phyloP scores from a whole-genome alignment of 2,888 invertebrate genomes.

The Crioceris asparagi region DNA sequence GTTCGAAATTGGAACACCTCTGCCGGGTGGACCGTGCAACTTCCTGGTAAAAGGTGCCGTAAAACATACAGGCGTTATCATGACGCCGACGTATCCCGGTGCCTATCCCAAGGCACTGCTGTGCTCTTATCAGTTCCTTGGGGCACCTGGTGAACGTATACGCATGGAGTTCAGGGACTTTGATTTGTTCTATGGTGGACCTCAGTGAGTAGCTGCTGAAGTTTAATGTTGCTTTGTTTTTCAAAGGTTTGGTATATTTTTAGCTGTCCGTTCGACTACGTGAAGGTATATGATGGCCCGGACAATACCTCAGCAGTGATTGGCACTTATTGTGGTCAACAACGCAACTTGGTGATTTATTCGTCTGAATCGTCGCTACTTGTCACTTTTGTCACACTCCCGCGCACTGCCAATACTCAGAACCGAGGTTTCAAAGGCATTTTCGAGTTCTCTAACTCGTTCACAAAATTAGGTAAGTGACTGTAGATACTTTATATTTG shows the following conservation, averaged over 20 bases:
- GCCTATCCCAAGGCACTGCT: slow-evolving; percentile 94
- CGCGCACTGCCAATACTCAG: slow-evolving; percentile 86
- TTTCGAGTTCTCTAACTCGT: slow-evolving; percentile 97
- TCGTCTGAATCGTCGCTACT: slow-evolving; percentile 85
- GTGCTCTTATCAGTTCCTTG: slow-evolving; percentile 90
- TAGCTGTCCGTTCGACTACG: slow-evolving; percentile 98
- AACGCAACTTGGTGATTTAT: slow-evolving; percentile 90
- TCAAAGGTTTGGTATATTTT: slow-evolving; percentile 22
- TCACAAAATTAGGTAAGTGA: slow-evolving; percentile 88
- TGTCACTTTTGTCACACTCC: slow-evolving; percentile 84
- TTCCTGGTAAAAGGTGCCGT: slow-evolving; percentile 68
- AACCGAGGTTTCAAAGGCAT: slow-evolving; percentile 98
- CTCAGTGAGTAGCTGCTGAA: slow-evolving; percentile 69
- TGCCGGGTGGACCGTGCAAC: slow-evolving; percentile 72
- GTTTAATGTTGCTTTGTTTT: slow-evolving; percentile 28
- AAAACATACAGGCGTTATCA: slow-evolving; percentile 71
- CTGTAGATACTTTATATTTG: not conserved
- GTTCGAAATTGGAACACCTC: slow-evolving; percentile 84
- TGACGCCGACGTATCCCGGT: slow-evolving; percentile 98
- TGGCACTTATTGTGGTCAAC: slow-evolving; percentile 95
- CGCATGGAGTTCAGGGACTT: slow-evolving; percentile 95
- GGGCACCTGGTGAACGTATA: slow-evolving; percentile 80
- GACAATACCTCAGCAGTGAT: slow-evolving; percentile 82
- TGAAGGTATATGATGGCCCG: slow-evolving; percentile 92
- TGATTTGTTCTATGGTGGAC: slow-evolving; percentile 96